Conservation (phyloP, 2,113 vertebrate species). For the Cygnus buccinator region DNA sequence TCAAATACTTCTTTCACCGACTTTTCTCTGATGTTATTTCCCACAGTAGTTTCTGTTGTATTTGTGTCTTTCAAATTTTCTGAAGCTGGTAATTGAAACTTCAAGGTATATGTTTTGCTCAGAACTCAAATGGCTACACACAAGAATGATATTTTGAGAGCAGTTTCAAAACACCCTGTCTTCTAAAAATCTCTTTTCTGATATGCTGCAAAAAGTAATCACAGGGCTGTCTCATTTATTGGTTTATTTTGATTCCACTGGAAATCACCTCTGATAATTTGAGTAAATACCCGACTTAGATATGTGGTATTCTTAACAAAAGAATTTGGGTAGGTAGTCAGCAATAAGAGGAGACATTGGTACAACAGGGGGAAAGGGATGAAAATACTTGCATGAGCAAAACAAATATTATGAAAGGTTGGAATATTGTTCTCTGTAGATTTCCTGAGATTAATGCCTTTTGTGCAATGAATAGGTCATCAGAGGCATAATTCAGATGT, state of each 20-base stretch:
- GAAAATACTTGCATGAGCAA: neutral
- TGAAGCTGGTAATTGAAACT: neutral
- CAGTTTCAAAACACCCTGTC: neutral
- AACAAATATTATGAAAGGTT: neutral
- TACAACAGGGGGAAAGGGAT: neutral
- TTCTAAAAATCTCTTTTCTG: neutral
- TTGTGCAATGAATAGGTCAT: neutral
- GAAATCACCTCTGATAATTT: neutral
- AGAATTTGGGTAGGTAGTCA: neutral
- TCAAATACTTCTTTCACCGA: rapidly evolving
- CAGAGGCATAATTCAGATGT: neutral
- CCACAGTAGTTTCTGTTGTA: neutral
- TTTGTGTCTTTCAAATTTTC: neutral
- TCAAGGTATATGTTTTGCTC: neutral
- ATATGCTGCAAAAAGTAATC: neutral
- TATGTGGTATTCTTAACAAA: neutral
- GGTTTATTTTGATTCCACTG: neutral
- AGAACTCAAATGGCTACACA: neutral
- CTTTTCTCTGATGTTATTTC: neutral
- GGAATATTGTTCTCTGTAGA: neutral
- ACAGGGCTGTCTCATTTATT: neutral
- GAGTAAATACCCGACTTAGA: neutral
- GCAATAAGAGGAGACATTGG: neutral
- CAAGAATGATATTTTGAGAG: neutral
- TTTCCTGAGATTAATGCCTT: neutral